Evolutionary conservation across 2,113 vertebrate species (phyloP).

Genomic region (Delphinapterus leucas): DNA sequence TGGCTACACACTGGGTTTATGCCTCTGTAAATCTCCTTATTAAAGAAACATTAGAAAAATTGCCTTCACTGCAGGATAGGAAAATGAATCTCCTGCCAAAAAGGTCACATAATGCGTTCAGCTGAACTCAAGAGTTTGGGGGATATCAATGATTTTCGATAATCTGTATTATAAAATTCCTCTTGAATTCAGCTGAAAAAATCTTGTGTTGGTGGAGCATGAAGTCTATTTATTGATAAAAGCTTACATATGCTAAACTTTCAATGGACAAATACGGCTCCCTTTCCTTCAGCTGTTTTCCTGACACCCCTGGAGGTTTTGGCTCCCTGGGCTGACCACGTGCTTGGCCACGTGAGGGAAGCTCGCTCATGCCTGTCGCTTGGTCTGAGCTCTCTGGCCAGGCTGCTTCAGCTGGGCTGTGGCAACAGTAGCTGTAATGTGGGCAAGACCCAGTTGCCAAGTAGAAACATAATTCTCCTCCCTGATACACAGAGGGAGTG

Average conservation of each 20-base stretch:
- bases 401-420: constrained; percentile 23
- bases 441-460: constrained; percentile 59
- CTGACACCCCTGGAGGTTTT: background rate
- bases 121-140: background rate
- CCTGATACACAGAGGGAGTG: constrained; percentile 67
- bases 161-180: background rate
- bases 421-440: constrained; percentile 46
- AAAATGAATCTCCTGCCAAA: constrained; percentile 49
- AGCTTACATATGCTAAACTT: background rate
- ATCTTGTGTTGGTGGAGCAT: background rate
- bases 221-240: constrained; percentile 11
- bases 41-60: constrained; percentile 57
- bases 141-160: constrained; percentile 53
- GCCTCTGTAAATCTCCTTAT: constrained; percentile 59
- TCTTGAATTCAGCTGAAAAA: background rate
- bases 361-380: constrained; percentile 50
- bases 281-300: background rate
- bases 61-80: constrained; percentile 63
- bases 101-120: background rate
- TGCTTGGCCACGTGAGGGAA: constrained; percentile 49
- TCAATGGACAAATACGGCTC: background rate
- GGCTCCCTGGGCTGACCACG: background rate
- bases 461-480: constrained; percentile 52
- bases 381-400: constrained; percentile 52
- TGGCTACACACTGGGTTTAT: background rate